phyloP scores from a whole-genome alignment of 1,140 invertebrate species.

The Hylyphantes graminicola region DNA sequence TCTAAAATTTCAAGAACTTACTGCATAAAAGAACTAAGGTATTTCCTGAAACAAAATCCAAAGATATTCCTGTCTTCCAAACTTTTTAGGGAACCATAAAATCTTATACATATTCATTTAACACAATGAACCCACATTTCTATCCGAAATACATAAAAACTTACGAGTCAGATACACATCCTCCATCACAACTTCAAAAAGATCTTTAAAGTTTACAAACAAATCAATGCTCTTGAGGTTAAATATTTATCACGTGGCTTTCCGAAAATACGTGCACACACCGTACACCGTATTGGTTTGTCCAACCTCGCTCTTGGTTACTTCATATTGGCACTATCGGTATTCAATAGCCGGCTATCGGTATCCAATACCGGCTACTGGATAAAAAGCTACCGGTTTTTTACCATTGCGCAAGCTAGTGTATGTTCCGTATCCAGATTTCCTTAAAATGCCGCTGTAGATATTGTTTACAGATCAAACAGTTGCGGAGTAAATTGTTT shows the following conservation, averaged over 20 bases:
- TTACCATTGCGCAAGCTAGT: slow-evolving; percentile 4
- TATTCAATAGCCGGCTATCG: slow-evolving; percentile 56
- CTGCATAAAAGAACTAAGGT: too few species aligned
- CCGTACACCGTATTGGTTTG: slow-evolving; percentile 46
- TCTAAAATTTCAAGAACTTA: too few species aligned
- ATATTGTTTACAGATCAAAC: slow-evolving; percentile 9
- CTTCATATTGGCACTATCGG: slow-evolving; percentile 53
- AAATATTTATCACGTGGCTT: slow-evolving; percentile 51
- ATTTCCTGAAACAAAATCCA: too few species aligned
- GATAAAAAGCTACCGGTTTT: neutral
- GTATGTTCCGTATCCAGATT: slow-evolving; percentile 19
- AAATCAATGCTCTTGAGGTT: slow-evolving; percentile 21
- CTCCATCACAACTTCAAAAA: slow-evolving; percentile 12
- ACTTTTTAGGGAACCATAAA: too few species aligned
- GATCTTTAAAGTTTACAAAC: slow-evolving; percentile 26
- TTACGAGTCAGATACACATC: too few species aligned
- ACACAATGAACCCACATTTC: too few species aligned
- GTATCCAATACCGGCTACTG: slow-evolving; percentile 53
- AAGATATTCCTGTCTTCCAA: too few species aligned
- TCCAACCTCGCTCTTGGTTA: slow-evolving; percentile 31
- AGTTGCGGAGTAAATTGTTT: neutral
- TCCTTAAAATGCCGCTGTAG: slow-evolving; percentile 9
- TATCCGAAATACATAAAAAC: too few species aligned
- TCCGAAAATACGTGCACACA: slow-evolving; percentile 43
- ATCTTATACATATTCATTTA: too few species aligned